Conservation (phyloP, 2,113 vertebrate genomes). For the Hylia prasina region DNA sequence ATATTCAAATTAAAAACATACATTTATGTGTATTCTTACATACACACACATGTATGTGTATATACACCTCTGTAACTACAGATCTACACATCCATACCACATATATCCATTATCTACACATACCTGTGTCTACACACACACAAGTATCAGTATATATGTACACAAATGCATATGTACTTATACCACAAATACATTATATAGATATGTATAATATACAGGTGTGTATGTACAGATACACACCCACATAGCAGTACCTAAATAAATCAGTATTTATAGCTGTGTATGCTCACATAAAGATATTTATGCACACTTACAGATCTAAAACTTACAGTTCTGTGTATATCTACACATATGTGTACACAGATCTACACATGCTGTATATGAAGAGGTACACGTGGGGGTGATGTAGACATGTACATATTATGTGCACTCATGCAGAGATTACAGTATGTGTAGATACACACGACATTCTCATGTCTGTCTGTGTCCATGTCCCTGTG, state of each 20-base stretch:
- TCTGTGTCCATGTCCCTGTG: not conserved
- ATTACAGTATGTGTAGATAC: not conserved
- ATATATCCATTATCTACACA: not conserved
- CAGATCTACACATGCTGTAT: accelerated
- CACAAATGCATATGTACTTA: not conserved
- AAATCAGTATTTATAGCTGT: not conserved
- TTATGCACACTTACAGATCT: accelerated
- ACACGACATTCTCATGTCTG: not conserved
- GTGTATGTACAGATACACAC: not conserved
- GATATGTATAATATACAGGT: not conserved
- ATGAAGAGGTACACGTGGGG: not conserved
- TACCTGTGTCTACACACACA: not conserved
- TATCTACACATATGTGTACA: accelerated
- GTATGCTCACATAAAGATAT: not conserved
- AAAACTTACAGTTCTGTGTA: not conserved
- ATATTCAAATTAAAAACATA: not conserved
- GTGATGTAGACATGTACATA: not conserved
- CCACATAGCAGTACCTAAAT: not conserved
- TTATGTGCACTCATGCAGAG: not conserved
- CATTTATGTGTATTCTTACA: not conserved
- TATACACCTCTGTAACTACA: not conserved
- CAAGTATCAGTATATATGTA: too few relatives aligned
- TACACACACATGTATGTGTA: not conserved
- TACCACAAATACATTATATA: not conserved
- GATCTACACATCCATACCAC: not conserved